Evolutionary conservation across 37 sponge, comb jelly and placozoan genomes (phyloP).

Genomic region (Petrosia ficiformis): DNA sequence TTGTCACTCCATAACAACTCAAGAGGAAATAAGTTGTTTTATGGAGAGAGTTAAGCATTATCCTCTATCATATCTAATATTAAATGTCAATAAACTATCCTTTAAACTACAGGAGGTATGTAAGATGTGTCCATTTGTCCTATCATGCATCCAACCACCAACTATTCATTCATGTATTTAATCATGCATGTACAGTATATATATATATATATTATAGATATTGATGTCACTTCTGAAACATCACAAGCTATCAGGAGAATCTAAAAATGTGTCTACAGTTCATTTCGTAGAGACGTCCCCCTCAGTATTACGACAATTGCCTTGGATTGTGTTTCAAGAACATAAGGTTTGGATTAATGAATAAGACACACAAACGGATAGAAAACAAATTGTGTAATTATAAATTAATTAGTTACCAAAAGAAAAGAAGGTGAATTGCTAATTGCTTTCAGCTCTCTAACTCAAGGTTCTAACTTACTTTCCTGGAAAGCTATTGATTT

Average conservation of each 20-base stretch:
- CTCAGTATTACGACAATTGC: constrained; percentile 32
- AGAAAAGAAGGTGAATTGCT: no score
- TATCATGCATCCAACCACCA: no score
- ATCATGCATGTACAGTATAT: no score
- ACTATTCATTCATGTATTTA: no score
- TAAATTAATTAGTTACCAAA: no score
- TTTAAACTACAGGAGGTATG: constrained; percentile 73
- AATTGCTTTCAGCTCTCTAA: no score
- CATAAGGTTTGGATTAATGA: no score
- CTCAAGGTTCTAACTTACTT: no score
- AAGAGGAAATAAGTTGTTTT: constrained; percentile 70
- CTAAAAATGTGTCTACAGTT: background rate
- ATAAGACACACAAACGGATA: no score
- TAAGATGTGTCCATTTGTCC: no score
- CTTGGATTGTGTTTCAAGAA: constrained; percentile 13
- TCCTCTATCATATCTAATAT: constrained; percentile 40
- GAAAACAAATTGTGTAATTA: no score
- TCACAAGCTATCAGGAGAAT: background rate
- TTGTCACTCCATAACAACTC: constrained; percentile 48
- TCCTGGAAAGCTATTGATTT: no score
- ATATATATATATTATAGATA: background rate
- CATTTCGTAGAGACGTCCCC: constrained; percentile 38
- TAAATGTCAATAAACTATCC: constrained; percentile 64
- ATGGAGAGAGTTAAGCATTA: constrained; percentile 32
- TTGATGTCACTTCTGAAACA: background rate